Base-by-base conservation (phyloP, 2,797 vertebrate species). In the Gymnothorax reevesii region DNA sequence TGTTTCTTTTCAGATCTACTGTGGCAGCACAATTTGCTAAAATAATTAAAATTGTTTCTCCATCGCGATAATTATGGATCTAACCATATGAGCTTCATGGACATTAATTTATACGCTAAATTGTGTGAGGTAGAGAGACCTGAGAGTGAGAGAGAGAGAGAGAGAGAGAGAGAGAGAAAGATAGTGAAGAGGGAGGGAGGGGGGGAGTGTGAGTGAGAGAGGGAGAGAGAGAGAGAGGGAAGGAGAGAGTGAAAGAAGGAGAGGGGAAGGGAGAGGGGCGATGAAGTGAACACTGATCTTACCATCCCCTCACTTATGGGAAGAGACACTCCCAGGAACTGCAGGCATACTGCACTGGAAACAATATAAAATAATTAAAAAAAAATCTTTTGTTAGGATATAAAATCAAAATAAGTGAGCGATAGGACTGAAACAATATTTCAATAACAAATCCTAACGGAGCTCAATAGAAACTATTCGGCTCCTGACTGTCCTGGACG, bases 381-480 rank as follows among this genome's bases (percentile, higher is more conserved):
- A 60, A 60, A 60, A 66, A 66, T n/a, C 64, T 25, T 66, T n/a
- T 66, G 64, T n/a, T 42, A n/a, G 22, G 64, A 66, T 52, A 86
- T 87, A 83, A 83, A 89, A 84, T 86, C 42, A 89, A 90, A 89
- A 90, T 85, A 84, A 59, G 52, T 77, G 89, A 85, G 88, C 89
- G 88, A 90, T 94, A 33, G 42, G 88, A 90, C 88, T 90, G 88
- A 87, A 92, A 91, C 89, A 89, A 94, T 93, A 94, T 95, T 93
- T 91, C 92, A 86, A 27, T 42, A 42, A 54, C 90, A 88, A 92
- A 92, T 92, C 90, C 85, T 88, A 90, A 87, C 91, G 91, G 92
- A 95, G 91, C 95, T 93, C 92, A 95, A 96, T 95, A 94, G 88
- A 91, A 95, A 95, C 94, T 93, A 95, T 94, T 93, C 94, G 93